Evolutionary conservation across 1,140 invertebrate genomes (phyloP).

Genomic region (Sesamia nonagrioides): DNA sequence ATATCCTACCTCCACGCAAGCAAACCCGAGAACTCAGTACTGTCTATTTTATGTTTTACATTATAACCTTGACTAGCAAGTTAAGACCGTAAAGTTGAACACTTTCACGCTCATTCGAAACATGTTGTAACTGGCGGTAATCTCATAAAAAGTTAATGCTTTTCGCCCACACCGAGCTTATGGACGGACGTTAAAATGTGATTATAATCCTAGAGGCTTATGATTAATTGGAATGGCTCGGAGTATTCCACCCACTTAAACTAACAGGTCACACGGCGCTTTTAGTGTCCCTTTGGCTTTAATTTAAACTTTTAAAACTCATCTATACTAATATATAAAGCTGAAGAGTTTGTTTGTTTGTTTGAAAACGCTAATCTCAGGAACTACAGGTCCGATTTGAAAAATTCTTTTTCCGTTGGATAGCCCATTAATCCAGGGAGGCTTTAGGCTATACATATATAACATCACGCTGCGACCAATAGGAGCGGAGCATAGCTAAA

Average conservation of each 20-base stretch:
- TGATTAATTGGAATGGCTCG: slow-evolving; percentile 5
- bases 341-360: too few species aligned
- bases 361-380: too few species aligned
- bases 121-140: neutral
- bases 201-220: slow-evolving; percentile 10
- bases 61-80: neutral
- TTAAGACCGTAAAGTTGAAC: neutral
- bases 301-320: too few species aligned
- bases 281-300: neutral
- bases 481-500: too few species aligned
- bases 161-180: neutral
- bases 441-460: too few species aligned
- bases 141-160: slow-evolving; percentile 10
- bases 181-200: slow-evolving; percentile 8
- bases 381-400: too few species aligned
- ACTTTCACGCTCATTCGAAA: neutral
- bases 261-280: neutral
- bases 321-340: too few species aligned
- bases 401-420: too few species aligned
- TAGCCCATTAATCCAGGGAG: too few species aligned
- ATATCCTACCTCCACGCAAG: too few species aligned
- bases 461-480: too few species aligned
- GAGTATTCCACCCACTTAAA: neutral
- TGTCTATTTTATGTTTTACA: neutral
- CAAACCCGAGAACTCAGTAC: too few species aligned